Conservation (phyloP, 2,113 vertebrate species). For the Phyllopteryx taeniolatus region DNA sequence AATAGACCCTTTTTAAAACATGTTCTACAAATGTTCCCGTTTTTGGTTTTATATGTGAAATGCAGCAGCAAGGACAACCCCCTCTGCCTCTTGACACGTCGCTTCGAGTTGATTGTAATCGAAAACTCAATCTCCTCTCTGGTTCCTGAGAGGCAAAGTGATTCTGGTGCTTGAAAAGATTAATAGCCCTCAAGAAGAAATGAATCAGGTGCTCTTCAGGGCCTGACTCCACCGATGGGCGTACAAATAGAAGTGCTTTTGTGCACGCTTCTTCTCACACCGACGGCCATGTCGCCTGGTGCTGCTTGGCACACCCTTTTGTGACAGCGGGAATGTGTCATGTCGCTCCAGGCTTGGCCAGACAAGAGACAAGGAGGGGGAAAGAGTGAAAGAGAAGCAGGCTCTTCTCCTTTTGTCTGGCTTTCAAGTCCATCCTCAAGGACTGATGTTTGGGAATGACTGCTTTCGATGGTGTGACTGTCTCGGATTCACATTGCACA, state of each 20-base stretch:
- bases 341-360: slow-evolving; percentile 30
- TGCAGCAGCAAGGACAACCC: slow-evolving; percentile 49
- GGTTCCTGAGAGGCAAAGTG: slow-evolving; percentile 69
- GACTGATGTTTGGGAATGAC: slow-evolving; percentile 43
- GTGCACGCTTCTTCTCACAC: slow-evolving; percentile 25
- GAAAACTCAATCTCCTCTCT: slow-evolving; percentile 74
- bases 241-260: slow-evolving; percentile 60
- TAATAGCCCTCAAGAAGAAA: slow-evolving; percentile 76
- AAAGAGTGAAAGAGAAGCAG: slow-evolving; percentile 18
- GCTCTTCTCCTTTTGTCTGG: slow-evolving; percentile 9
- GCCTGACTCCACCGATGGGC: slow-evolving; percentile 57
- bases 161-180: slow-evolving; percentile 76
- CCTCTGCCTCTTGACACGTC: slow-evolving; percentile 8
- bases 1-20: slow-evolving; percentile 9
- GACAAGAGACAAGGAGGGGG: slow-evolving; percentile 5
- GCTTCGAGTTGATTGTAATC: slow-evolving; percentile 62
- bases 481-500: slow-evolving; percentile 35
- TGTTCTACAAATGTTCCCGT: neutral
- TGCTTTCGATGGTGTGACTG: slow-evolving; percentile 32
- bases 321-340: slow-evolving; percentile 20
- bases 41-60: slow-evolving; percentile 29
- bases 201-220: slow-evolving; percentile 72
- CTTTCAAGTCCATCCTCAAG: slow-evolving; percentile 36
- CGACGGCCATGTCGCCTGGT: slow-evolving; percentile 2
- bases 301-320: neutral